Evolutionary conservation across 2,113 vertebrate species (phyloP).

Genomic region (Chelonoidis abingdonii): DNA sequence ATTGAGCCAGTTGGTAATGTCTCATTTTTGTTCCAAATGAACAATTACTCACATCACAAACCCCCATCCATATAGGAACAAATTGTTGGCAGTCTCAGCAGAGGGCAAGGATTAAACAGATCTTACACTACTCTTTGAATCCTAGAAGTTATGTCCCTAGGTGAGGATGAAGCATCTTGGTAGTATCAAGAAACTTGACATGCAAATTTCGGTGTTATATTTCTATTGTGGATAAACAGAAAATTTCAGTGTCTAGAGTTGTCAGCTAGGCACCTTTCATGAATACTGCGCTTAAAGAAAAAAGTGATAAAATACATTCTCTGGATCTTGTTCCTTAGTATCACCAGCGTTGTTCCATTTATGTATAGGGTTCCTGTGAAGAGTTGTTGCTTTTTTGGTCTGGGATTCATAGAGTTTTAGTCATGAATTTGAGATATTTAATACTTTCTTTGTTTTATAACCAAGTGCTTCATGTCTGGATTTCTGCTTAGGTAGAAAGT

Average conservation of each 20-base stretch:
- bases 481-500: constrained; percentile 13
- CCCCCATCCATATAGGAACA: neutral
- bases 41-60: neutral
- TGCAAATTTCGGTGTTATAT: neutral
- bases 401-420: constrained; percentile 12
- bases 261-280: neutral
- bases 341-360: neutral
- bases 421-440: neutral
- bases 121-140: neutral
- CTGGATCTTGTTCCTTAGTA: neutral
- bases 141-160: neutral
- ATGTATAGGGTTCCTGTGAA: neutral
- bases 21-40: neutral
- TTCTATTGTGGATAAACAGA: neutral
- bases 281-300: neutral
- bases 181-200: neutral
- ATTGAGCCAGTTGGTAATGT: neutral
- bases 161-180: neutral
- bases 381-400: neutral
- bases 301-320: neutral
- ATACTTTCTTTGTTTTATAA: neutral
- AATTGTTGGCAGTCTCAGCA: neutral
- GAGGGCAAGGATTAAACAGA: neutral
- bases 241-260: neutral
- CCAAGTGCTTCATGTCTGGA: neutral